Evolutionary conservation across 2,113 vertebrate species (phyloP), one percentile per base, ranked within the genome.

Genomic region (Anser cygnoides): DNA sequence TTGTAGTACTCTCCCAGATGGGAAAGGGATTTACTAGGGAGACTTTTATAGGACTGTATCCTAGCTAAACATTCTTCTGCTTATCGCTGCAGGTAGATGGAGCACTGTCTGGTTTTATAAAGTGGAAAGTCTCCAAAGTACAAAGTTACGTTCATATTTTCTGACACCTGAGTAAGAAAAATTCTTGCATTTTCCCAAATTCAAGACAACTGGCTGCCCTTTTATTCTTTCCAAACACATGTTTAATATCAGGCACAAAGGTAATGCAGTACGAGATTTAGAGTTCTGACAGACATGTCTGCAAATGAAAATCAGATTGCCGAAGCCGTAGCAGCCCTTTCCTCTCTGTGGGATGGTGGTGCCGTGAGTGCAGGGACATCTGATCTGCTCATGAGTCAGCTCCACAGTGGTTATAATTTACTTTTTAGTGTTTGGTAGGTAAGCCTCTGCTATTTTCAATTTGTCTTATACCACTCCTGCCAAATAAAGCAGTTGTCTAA

Each of bases 111-210:
- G n/a, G 54, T 92, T 92, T 92, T 49, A 49, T 49, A 49, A 49
- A 49, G 46, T 49, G 46, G 46, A 49, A 49, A 49, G 20, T 20
- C 46, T 49, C 46, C 46, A 49, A 89, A 82, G 89, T 83, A 90
- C 70, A 81, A 87, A 87, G 91, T 90, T 94, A 93, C 61, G 13
- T 92, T 95, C 97, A 97, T 97, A 66, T 88, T 94, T 96, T 95
- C 95, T 93, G 96, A 97, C 78, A 87, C 84, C 93, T 79, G 62
- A 92, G 50, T 49, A 81, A 95, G 86, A 79, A 91, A 90, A 89
- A 94, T 67, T 86, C 91, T 96, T 93, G 92, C 58, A 84, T 94
- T 89, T 70, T 94, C 91, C 74, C 63, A 43, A 50, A 43, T 89
- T 92, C 57, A 68, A 85, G 90, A 61, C 65, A 78, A 67, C 52